Percentiles rank a stretch among this genome's conserved stretches.
Evolutionary conservation across 2,888 invertebrate genomes (phyloP).

Genomic region (Alcis repandata): DNA sequence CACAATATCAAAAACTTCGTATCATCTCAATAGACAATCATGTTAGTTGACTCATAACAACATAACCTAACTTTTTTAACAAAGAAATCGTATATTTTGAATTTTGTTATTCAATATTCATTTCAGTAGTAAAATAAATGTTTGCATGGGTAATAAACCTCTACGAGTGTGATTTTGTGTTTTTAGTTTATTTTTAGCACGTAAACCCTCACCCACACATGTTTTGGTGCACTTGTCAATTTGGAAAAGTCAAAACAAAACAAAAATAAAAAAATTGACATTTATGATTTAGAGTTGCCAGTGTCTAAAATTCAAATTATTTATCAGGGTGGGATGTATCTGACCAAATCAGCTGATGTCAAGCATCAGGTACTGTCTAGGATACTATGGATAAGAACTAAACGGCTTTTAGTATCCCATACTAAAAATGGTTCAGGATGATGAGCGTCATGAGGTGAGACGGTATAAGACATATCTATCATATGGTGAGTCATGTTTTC

Average conservation of each 20-base stretch:
- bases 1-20: slow-evolving; percentile 67
- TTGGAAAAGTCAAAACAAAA: slow-evolving; percentile 61
- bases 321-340: too few relatives aligned
- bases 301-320: background rate
- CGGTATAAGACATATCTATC: too few relatives aligned
- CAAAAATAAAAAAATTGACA: background rate
- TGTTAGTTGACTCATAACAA: slow-evolving; percentile 68
- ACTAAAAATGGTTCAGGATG: too few relatives aligned
- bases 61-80: slow-evolving; percentile 71
- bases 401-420: too few relatives aligned
- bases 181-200: slow-evolving; percentile 48
- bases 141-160: slow-evolving; percentile 25
- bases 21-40: slow-evolving; percentile 64
- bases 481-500: too few relatives aligned
- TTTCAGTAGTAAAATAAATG: slow-evolving; percentile 5
- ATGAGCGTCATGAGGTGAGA: too few relatives aligned
- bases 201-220: slow-evolving; percentile 61
- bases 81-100: slow-evolving; percentile 49
- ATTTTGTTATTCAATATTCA: slow-evolving; percentile 19
- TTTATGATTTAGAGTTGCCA: background rate
- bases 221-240: slow-evolving; percentile 81
- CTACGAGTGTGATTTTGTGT: slow-evolving; percentile 39
- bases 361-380: too few relatives aligned
- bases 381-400: too few relatives aligned
- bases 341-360: too few relatives aligned